Base-by-base conservation (phyloP, 2,888 invertebrate species). In the Trissonchulus sp. region DNA sequence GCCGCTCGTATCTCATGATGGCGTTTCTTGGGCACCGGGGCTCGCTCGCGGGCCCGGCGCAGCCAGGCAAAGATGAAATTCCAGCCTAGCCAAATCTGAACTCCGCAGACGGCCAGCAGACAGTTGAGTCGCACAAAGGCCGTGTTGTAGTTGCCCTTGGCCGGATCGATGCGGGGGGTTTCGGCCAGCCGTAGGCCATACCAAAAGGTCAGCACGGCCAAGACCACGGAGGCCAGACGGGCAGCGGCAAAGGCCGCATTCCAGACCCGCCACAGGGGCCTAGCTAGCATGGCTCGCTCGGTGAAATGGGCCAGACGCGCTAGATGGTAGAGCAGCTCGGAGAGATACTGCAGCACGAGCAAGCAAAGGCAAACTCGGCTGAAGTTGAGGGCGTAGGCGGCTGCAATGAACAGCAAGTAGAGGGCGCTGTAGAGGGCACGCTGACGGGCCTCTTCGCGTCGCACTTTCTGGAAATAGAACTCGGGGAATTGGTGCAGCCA, bases 401-500 rank as follows among this genome's bases (percentile, higher is more conserved):
- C 88, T 0, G 90, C 88, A 72, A 96, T 91, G 84, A 93, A 90
- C 28, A 91, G 86, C 75, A 97, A 89, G 77, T 93, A 92, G 73
- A 91, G 88, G 62, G 91, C 87, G 38, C 94, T 91, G 81, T 92
- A 91, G 78, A 90, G 88, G 92, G 92, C 77, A n/a, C 82, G 79
- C 38, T 79, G 77, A 2, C 79, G 77, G n/a, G 84, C 82, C 69
- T 84, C 84, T 28, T 84, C 88, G 87, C 94, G 94, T 79, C 92
- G 90, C 79, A 92, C 90, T 84, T 90, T 89, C 86, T n/a, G 96
- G 89, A 99, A 97, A 85, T 99, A 99, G 74, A 99, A 88, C 85
- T 99, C 99, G 0, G 99, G 98, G 83, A 94, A 90, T 84, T 92
- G 91, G 85, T 99, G 99, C 75, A 98, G 85, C 91, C 96, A 97